phyloP scores from a whole-genome alignment of 2,888 invertebrate genomes.

The Prosopocoilus inquinatus region DNA sequence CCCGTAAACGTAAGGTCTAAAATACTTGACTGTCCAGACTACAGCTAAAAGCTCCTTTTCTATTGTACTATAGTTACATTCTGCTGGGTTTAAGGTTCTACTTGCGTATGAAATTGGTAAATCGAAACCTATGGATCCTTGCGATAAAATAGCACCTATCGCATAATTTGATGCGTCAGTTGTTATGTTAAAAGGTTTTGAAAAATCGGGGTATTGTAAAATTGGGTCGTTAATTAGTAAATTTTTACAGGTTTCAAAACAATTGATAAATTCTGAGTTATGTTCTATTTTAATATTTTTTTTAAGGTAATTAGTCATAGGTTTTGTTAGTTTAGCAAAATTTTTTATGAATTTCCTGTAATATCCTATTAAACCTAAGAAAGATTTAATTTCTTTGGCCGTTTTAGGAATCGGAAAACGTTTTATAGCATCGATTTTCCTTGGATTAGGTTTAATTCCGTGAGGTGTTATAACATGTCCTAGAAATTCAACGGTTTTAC shows the following conservation, averaged over 20 bases:
- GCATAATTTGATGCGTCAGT: constrained; percentile 15
- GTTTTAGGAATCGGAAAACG: constrained; percentile 10
- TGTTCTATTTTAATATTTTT: constrained; percentile 8
- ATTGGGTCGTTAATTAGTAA: constrained; percentile 15
- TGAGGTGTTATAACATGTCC: constrained; percentile 16
- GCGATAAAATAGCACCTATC: constrained; percentile 12
- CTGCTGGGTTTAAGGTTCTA: constrained; percentile 1
- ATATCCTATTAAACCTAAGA: constrained; percentile 16
- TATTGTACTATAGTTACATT: constrained; percentile 2
- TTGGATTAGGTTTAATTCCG: constrained; percentile 15
- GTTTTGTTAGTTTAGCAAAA: constrained; percentile 16
- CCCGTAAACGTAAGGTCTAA: constrained; percentile 4
- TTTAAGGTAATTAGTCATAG: constrained; percentile 10
- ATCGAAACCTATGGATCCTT: constrained; percentile 7
- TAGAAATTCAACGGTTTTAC: constrained; percentile 14
- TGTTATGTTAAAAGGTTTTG: constrained; percentile 13
- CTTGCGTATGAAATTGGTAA: constrained; percentile 2
- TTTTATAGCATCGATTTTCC: constrained; percentile 6
- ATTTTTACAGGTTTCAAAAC: constrained; percentile 12
- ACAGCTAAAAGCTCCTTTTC: constrained; percentile 10
- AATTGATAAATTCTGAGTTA: constrained; percentile 1
- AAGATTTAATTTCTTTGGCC: constrained; percentile 14
- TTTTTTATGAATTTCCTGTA: constrained; percentile 17
- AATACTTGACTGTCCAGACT: constrained; percentile 6
- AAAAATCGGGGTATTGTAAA: constrained; percentile 14